Evolutionary conservation across 2,113 vertebrate species (phyloP), one percentile per base, ranked within the genome.

Genomic region (Phyllostomus hastatus): DNA sequence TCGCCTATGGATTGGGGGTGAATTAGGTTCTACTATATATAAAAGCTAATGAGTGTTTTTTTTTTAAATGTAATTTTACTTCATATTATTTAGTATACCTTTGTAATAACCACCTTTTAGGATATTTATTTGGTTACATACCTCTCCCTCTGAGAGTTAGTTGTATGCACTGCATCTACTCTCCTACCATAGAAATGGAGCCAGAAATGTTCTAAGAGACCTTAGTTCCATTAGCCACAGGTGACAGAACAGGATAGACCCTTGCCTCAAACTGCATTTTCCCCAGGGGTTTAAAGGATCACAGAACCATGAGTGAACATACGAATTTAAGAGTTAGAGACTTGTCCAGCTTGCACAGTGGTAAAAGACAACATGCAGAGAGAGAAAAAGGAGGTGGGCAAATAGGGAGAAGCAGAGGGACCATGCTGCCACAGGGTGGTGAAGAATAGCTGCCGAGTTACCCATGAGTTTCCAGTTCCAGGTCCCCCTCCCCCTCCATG

Each of bases 261-360:
- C 72, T 31, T 50, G 43, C 28, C 19, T 81, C 38, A 46, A 90
- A 43, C 0, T 90, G 14, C 28, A 83, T 89, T 86, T 96, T 64
- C 87, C 41, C 38, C 50, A 72, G 38, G 28, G 28, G 14, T 31
- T 94, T 94, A 96, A 80, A 94, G n/a, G 7, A 90, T 83, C 48
- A 93, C 12, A 96, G 79, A 95, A 86, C 35, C 41, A 91, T 69
- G 73, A 95, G 46, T 48, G 22, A 95, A 88, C 78, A 48, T n/a
- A 52, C 41, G 24, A 90, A 88, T 28, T 72, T 85, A 97, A 80
- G 70, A 84, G 41, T 75, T 31, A 83, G 84, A 91, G 61, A 89
- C 59, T 82, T 46, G 57, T 80, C 48, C 8, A 64, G 72, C 59
- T 38, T 22, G 61, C 0, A 17, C 9, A 67, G 38, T 41, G 17